Conservation (phyloP, 2,797 vertebrate genomes). For the Zonotrichia albicollis region DNA sequence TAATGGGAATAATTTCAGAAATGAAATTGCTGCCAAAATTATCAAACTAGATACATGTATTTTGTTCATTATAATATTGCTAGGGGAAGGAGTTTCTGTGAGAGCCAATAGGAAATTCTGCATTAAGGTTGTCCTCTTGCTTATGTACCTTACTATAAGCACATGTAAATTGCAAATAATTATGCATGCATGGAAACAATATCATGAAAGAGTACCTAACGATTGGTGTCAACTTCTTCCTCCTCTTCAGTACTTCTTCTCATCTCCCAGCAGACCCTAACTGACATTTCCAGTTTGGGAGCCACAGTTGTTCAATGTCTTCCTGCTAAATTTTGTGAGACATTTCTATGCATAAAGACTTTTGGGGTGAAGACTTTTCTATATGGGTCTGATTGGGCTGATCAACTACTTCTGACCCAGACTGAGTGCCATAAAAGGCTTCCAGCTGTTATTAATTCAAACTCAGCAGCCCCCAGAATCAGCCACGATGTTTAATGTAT, state of each 20-base stretch:
- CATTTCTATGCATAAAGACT: neutral
- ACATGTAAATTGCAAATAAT: neutral
- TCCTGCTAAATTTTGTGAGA: neutral
- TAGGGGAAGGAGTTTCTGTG: neutral
- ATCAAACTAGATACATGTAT: neutral
- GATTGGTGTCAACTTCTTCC: neutral
- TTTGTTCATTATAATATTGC: neutral
- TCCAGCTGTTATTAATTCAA: conserved; percentile 11
- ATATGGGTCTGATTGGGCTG: neutral
- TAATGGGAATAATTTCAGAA: neutral
- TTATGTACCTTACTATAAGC: neutral
- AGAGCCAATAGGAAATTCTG: neutral
- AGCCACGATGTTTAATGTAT: conserved; percentile 3
- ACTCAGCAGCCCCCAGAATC: neutral
- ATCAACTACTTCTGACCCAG: neutral
- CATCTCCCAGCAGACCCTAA: neutral
- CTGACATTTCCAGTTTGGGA: neutral
- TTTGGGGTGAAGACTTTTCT: neutral
- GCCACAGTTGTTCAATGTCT: neutral
- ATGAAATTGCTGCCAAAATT: neutral
- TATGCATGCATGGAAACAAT: neutral
- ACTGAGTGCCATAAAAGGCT: neutral
- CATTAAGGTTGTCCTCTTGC: neutral
- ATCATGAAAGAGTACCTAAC: neutral
- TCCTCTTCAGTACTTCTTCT: neutral